Percentiles rank a stretch among this genome's conserved stretches.
These are phyloP conservation scores for Formicarius rufipectus DNA, from an alignment of 2,113 vertebrate species.

Conservation along the genomic window DNA sequence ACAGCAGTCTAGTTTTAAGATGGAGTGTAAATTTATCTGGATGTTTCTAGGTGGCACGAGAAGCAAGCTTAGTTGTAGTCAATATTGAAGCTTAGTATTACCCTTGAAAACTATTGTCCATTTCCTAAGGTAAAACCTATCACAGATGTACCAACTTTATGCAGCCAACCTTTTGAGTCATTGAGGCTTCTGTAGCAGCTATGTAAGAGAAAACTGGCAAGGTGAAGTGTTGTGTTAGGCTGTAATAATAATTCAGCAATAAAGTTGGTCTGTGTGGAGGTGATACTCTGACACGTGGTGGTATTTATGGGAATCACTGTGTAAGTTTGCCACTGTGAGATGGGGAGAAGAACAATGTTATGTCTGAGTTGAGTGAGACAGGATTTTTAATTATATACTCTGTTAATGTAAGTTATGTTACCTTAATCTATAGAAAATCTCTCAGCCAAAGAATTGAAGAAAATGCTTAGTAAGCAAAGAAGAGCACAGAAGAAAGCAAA, in stretches of 20 bases:
- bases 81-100: background rate
- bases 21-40: background rate
- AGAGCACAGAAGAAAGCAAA: conserved; percentile 83
- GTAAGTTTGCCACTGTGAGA: background rate
- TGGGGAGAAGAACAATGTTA: background rate
- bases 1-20: background rate
- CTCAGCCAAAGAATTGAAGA: conserved; percentile 82
- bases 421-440: conserved; percentile 74
- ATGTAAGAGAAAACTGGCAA: background rate
- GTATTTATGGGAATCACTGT: background rate
- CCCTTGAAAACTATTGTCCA: background rate
- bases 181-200: background rate
- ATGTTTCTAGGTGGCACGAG: background rate
- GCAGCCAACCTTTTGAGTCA: background rate
- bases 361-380: background rate
- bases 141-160: background rate
- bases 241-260: background rate
- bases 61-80: background rate
- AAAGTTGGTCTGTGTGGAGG: background rate
- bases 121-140: background rate
- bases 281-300: background rate
- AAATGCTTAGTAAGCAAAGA: conserved; percentile 82
- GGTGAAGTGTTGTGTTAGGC: background rate
- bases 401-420: background rate
- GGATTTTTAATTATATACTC: background rate